Percentiles rank a stretch among this genome's conserved stretches.
These are phyloP conservation scores for Ciconia boyciana DNA, from an alignment of 2,113 vertebrate genomes.

Conservation along the genomic window DNA sequence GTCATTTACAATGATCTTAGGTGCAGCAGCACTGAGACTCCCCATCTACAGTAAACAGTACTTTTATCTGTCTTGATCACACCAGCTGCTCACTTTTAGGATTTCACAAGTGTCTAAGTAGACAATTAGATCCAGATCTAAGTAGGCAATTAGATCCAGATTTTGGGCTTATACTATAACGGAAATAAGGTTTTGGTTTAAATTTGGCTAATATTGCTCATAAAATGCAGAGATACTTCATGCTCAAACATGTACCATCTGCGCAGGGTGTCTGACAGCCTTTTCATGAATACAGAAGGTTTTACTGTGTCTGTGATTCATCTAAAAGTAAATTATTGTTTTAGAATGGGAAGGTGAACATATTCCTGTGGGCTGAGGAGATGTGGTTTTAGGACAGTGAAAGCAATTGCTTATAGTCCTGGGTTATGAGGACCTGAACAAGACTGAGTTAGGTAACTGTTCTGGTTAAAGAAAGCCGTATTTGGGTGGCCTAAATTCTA, in stretches of 20 bases:
- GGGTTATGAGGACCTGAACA: background rate
- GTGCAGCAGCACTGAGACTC: background rate
- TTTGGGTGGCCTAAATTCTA: background rate
- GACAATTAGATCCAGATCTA: background rate
- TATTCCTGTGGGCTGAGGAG: background rate
- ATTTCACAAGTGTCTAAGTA: background rate
- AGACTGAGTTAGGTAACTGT: background rate
- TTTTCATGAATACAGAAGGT: background rate
- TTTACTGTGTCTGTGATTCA: background rate
- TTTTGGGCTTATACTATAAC: background rate
- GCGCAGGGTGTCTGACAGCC: background rate
- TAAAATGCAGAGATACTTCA: background rate
- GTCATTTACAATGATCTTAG: background rate
- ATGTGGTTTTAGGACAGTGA: background rate
- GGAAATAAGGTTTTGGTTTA: background rate
- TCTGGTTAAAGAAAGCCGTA: background rate
- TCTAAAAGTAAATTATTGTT: background rate
- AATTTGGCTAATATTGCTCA: background rate
- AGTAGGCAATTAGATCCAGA: background rate
- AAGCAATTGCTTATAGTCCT: background rate
- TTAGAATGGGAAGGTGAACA: background rate
- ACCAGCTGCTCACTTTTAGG: background rate
- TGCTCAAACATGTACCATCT: background rate
- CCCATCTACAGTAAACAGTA: background rate
- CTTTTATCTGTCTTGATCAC: background rate